Conservation (phyloP, 2,113 vertebrate species). For the Chaetorhynchus papuensis region DNA sequence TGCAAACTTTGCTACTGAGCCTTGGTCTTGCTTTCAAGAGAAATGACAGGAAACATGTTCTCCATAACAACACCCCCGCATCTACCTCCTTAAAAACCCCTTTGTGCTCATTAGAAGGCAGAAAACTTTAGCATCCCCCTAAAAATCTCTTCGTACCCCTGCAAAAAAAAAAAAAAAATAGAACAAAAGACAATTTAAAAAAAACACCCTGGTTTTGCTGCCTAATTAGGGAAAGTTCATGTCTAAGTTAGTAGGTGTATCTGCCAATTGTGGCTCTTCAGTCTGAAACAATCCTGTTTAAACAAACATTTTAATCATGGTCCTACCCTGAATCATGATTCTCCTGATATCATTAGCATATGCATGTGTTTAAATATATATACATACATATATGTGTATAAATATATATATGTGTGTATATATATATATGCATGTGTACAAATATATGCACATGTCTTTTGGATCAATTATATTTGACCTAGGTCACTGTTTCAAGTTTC, state of each 20-base stretch:
- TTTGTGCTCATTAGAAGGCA: background rate
- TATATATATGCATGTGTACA: no score
- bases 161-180: fast-evolving
- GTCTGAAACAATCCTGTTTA: background rate
- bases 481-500: background rate
- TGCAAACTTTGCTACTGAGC: background rate
- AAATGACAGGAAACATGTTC: background rate
- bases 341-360: background rate
- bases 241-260: background rate
- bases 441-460: background rate
- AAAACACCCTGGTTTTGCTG: fast-evolving
- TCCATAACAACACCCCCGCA: background rate
- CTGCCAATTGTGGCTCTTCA: background rate
- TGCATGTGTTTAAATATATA: background rate
- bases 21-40: background rate
- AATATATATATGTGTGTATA: background rate
- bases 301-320: background rate
- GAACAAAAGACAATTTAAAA: no score
- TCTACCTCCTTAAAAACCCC: background rate
- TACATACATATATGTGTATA: no score
- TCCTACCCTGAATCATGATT: background rate
- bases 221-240: background rate
- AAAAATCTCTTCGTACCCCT: fast-evolving
- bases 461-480: background rate
- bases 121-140: background rate